Evolutionary conservation across 2,888 invertebrate species (phyloP).

Genomic region (Apodemia hepburni): DNA sequence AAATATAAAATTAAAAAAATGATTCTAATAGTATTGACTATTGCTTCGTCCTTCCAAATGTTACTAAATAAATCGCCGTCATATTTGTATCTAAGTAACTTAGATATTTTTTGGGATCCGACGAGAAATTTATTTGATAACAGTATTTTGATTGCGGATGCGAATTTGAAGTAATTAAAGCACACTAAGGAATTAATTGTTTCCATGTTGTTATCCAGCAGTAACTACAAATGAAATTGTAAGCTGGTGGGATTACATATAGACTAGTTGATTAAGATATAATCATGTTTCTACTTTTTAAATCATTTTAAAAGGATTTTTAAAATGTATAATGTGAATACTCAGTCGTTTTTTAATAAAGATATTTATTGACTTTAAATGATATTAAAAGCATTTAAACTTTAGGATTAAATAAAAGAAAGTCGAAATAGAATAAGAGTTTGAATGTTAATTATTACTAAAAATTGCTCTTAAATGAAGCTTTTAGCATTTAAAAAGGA

Average conservation of each 20-base stretch:
- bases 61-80: neutral
- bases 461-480: neutral
- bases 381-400: neutral
- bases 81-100: neutral
- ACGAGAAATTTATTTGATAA: too few relatives aligned
- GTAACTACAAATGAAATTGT: too few relatives aligned
- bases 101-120: too few relatives aligned
- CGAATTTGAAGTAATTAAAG: neutral
- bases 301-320: neutral
- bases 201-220: too few relatives aligned
- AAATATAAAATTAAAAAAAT: neutral
- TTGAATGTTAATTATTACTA: neutral
- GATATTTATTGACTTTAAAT: neutral
- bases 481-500: neutral
- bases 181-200: neutral
- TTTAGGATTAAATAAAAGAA: neutral
- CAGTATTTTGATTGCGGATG: too few relatives aligned
- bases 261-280: neutral
- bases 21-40: neutral
- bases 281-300: conserved; percentile 10
- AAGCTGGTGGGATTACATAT: neutral
- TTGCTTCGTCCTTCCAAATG: neutral
- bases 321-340: conserved; percentile 1
- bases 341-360: neutral
- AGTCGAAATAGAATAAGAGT: neutral